Conservation (phyloP, 1,140 invertebrate genomes). For the Rhopalosiphum maidis region DNA sequence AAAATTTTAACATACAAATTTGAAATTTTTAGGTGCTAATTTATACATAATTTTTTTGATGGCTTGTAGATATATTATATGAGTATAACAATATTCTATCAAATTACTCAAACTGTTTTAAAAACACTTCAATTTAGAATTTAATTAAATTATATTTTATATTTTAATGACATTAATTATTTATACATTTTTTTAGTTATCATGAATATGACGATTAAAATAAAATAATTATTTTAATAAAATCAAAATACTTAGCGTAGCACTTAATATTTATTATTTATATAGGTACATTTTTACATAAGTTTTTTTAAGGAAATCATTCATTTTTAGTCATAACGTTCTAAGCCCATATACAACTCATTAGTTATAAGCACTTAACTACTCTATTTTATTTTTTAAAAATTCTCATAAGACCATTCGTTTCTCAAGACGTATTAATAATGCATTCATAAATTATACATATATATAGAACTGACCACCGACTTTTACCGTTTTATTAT, state of each 20-base stretch:
- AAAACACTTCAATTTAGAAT: no score
- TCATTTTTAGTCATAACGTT: background rate
- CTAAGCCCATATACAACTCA: background rate
- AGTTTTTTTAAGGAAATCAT: background rate
- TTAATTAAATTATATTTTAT: background rate
- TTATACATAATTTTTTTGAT: background rate
- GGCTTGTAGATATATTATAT: background rate
- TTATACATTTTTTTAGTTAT: background rate
- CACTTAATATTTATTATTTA: background rate
- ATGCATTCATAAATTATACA: background rate
- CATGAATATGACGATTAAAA: background rate
- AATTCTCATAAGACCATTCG: background rate
- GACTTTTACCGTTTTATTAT: background rate
- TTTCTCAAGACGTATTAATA: background rate
- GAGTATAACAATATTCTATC: no score
- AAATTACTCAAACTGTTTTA: no score
- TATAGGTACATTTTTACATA: background rate
- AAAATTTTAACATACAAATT: background rate
- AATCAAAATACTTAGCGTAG: background rate
- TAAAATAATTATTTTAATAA: background rate
- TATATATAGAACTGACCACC: background rate
- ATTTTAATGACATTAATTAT: background rate
- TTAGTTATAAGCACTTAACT: background rate
- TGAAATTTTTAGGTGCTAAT: background rate
- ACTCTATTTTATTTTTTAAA: background rate